A percentile compares a stretch with the other conserved stretches of the same genome.
Evolutionary conservation across 2,113 vertebrate genomes (phyloP).

Genomic region (Halichoeres trimaculatus): DNA sequence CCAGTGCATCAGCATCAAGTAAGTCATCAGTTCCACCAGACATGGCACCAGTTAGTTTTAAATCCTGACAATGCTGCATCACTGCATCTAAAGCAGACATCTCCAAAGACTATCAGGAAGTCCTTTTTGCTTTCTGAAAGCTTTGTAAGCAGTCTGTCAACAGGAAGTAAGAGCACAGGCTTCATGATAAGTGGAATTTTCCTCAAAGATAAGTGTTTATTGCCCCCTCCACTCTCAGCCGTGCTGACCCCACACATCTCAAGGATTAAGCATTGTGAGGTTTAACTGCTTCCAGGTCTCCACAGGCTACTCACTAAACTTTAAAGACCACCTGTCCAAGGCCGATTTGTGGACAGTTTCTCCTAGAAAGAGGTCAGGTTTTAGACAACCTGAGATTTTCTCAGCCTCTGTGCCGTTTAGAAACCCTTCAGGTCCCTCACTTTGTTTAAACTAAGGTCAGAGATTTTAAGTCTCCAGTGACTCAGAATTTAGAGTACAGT

Average conservation of each 20-base stretch:
- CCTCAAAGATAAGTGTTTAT: conserved; percentile 74
- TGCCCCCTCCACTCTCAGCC: conserved; percentile 51
- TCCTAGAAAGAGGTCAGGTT: conserved; percentile 52
- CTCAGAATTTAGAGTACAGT: conserved; percentile 41
- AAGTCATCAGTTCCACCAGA: conserved; percentile 76
- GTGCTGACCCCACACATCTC: conserved; percentile 58
- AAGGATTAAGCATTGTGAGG: conserved; percentile 53
- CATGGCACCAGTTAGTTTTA: background rate
- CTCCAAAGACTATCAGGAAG: conserved; percentile 28
- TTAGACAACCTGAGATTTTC: conserved; percentile 34
- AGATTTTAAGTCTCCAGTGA: conserved; percentile 38
- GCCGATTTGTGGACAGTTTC: conserved; percentile 47
- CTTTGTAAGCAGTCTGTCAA: conserved; percentile 14
- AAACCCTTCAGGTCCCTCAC: conserved; percentile 32
- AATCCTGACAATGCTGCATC: background rate
- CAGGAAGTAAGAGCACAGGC: conserved; percentile 47
- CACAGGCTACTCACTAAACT: conserved; percentile 55
- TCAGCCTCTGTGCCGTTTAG: conserved; percentile 41
- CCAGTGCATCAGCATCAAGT: conserved; percentile 99
- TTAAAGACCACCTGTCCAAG: conserved; percentile 73
- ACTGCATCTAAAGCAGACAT: conserved; percentile 10
- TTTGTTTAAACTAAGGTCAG: conserved; percentile 32
- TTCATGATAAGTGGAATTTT: conserved; percentile 59
- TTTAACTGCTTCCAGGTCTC: conserved; percentile 74
- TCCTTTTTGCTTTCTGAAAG: conserved; percentile 22